Evolutionary conservation across 2,113 vertebrate species (phyloP), one percentile per base, ranked within the genome.

Genomic region (Clinocottus analis): DNA sequence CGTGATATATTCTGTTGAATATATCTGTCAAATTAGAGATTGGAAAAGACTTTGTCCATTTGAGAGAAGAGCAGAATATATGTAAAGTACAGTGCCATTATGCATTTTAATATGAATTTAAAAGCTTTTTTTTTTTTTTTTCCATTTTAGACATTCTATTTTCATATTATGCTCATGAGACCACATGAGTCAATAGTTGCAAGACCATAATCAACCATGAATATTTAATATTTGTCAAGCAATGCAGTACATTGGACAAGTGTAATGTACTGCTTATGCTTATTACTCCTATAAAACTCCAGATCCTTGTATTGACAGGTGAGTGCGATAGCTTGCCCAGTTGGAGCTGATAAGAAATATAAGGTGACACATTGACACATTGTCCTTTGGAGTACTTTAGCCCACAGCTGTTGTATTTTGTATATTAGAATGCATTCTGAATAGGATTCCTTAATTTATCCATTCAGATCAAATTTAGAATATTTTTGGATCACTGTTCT

Each of bases 281-380:
- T 76, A 81, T 78, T 59, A 39, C 27, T 19, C 33, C 17, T 37
- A 41, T 59, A 31, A 29, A 87, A 72, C 10, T 25, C 16, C 51
- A 2, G 2, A 39, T 14, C 23, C 13, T 45, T 43, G 25, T 43
- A 31, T 7, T 16, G 60, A 71, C 47, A n/a, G 17, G 62, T 21
- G 27, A 67, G 25, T 17, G 27, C 23, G 77, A 11, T 17, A 0
- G 1, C 25, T 31, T 56, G 12, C 23, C 75, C 4, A 31, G 51
- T 60, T 77, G 12, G 51, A 75, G 23, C 75, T 86, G 88, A 91
- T 91, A 85, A 89, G 69, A 77, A 63, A 53, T 9, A 31, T 2
- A 31, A 49, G 45, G 53, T 79, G 81, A 82, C 77, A 60, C 55
- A 80, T n/a, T 89, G 68, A 89, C n/a, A n/a, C n/a, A n/a, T 71